Evolutionary conservation across 1,140 invertebrate genomes (phyloP).

Genomic region (Archivesica marissinica): DNA sequence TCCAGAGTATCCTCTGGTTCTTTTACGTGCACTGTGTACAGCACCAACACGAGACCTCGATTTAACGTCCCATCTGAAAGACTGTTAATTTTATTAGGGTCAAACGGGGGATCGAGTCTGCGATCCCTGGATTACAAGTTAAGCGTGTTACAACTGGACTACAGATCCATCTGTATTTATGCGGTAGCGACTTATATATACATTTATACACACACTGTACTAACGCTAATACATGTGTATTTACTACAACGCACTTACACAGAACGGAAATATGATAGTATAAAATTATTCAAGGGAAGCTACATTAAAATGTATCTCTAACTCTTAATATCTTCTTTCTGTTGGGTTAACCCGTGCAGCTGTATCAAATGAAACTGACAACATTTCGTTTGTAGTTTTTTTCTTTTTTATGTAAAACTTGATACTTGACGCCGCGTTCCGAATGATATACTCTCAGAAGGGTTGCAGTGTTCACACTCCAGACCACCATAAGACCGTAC

Average conservation of each 20-base stretch:
- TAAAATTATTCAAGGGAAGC: conserved; percentile 20
- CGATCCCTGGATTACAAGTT: no score
- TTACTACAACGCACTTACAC: background rate
- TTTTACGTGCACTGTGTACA: no score
- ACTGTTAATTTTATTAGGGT: no score
- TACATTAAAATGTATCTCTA: conserved; percentile 32
- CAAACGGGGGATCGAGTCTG: no score
- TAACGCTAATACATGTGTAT: no score
- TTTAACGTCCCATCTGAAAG: no score
- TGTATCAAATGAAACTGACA: conserved; percentile 44
- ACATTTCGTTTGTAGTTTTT: conserved; percentile 9
- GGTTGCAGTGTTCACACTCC: conserved; percentile 1
- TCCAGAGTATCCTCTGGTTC: no score
- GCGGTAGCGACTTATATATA: no score
- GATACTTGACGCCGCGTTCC: conserved; percentile 34
- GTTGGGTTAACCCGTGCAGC: conserved; percentile 33
- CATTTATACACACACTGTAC: no score
- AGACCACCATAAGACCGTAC: conserved; percentile 7
- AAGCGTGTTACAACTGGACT: no score
- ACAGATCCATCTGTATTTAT: no score
- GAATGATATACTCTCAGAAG: conserved; percentile 29
- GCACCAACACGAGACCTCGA: no score
- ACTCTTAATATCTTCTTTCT: conserved; percentile 42
- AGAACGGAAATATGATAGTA: conserved; percentile 6
- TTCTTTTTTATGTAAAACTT: conserved; percentile 34